Percentiles rank a stretch among this genome's conserved stretches.
phyloP scores from a whole-genome alignment of 2,797 vertebrate species.

The Eulemur coronatus region DNA sequence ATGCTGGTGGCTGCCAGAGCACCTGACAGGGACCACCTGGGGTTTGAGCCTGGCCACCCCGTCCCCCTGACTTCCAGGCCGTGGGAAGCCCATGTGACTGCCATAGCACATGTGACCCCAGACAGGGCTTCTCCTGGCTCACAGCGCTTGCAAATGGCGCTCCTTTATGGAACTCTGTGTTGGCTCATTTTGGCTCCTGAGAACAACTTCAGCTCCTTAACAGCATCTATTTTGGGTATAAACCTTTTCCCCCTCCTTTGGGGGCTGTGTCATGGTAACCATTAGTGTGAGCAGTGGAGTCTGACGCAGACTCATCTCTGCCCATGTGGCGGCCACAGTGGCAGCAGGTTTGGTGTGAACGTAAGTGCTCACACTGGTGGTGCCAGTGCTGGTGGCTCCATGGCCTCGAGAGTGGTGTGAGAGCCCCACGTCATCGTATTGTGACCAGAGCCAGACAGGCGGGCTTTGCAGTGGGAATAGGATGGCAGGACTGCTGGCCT shows the following conservation, averaged over 20 bases:
- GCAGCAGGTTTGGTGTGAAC: neutral
- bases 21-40: neutral
- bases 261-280: constrained; percentile 66
- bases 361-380: neutral
- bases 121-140: neutral
- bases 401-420: neutral
- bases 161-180: neutral
- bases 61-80: neutral
- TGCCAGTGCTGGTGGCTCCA: neutral
- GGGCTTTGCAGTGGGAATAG: constrained; percentile 10
- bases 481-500: neutral
- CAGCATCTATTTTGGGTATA: constrained; percentile 59
- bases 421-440: neutral
- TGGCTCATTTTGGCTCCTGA: constrained; percentile 19
- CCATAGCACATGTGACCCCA: accelerated
- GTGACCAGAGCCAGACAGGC: constrained; percentile 2
- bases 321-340: neutral
- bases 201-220: constrained; percentile 31
- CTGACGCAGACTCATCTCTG: neutral
- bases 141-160: neutral
- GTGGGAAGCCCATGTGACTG: neutral
- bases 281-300: constrained; percentile 23
- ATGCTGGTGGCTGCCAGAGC: neutral
- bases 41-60: neutral
- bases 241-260: neutral